A percentile compares a stretch with the other conserved stretches of the same genome.
phyloP scores from a whole-genome alignment of 1,140 invertebrate genomes.

The Drosophila simulans region DNA sequence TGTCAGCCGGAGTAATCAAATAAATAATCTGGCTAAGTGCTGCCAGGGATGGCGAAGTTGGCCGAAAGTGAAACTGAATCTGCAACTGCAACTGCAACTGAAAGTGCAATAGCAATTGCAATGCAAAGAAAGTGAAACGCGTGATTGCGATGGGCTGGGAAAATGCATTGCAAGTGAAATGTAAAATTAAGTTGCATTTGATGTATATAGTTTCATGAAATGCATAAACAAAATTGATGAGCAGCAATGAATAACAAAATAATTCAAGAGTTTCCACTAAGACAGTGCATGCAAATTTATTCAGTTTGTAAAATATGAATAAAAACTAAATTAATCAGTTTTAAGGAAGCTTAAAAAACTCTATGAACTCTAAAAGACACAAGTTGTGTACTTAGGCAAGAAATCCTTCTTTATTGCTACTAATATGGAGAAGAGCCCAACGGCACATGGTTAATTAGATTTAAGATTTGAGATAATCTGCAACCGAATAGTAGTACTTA shows the following conservation, averaged over 20 bases:
- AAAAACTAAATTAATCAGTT: too few species aligned
- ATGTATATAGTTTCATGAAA: background rate
- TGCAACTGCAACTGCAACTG: background rate
- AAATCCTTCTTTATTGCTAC: too few species aligned
- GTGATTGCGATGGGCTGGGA: background rate
- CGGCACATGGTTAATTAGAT: background rate
- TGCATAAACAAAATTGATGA: background rate
- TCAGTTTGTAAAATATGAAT: too few species aligned
- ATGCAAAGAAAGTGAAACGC: slow-evolving; percentile 6
- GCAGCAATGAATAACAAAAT: background rate
- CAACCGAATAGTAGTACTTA: too few species aligned
- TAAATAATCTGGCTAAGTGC: slow-evolving; percentile 57
- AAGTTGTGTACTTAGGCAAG: too few species aligned
- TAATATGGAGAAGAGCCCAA: too few species aligned
- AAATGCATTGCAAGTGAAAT: background rate
- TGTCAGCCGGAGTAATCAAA: slow-evolving; percentile 74
- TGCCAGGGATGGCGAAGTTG: slow-evolving; percentile 51
- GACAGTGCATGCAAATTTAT: background rate
- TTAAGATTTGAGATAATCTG: too few species aligned
- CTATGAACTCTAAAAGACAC: too few species aligned
- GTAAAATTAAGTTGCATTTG: background rate
- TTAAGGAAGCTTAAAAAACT: too few species aligned
- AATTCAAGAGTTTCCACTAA: background rate
- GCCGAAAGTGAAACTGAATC: slow-evolving; percentile 13
- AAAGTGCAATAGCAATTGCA: background rate